Evolutionary conservation across 2,888 invertebrate species (phyloP).

Genomic region (Aromia moschata): DNA sequence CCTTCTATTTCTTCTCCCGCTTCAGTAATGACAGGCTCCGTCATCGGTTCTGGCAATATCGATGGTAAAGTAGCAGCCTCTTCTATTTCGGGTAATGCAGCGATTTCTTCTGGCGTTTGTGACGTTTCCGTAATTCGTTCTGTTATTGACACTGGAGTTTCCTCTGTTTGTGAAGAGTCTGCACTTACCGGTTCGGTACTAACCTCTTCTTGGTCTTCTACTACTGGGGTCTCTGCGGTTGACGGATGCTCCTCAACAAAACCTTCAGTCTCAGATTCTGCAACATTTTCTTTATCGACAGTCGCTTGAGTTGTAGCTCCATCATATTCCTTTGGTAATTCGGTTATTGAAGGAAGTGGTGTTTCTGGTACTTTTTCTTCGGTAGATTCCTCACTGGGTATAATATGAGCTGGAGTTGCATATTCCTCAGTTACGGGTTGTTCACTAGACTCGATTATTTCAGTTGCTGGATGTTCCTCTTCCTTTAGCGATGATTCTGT

Average conservation of each 20-base stretch:
- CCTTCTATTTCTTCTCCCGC: constrained; percentile 27
- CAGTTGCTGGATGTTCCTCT: neutral
- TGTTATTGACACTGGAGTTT: constrained; percentile 19
- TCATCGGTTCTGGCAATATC: constrained; percentile 16
- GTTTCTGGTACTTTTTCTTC: neutral
- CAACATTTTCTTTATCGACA: neutral
- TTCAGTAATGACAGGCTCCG: constrained; percentile 24
- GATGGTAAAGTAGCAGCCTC: constrained; percentile 33
- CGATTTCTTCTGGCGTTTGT: constrained; percentile 25
- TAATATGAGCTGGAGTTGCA: constrained; percentile 15
- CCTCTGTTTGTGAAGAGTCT: neutral
- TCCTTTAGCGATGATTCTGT: neutral
- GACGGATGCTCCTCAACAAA: neutral
- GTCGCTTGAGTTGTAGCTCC: neutral
- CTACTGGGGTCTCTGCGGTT: constrained; percentile 9
- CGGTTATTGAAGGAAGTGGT: neutral
- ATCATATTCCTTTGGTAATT: neutral
- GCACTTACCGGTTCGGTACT: neutral
- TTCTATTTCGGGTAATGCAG: constrained; percentile 25
- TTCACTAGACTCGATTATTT: neutral
- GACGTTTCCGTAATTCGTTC: constrained; percentile 17
- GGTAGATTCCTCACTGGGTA: neutral
- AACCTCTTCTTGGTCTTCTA: constrained; percentile 36
- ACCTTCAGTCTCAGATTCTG: neutral
- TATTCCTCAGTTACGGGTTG: constrained; percentile 17